Base-by-base conservation (phyloP, 2,797 vertebrate species). In the Zalophus californianus region DNA sequence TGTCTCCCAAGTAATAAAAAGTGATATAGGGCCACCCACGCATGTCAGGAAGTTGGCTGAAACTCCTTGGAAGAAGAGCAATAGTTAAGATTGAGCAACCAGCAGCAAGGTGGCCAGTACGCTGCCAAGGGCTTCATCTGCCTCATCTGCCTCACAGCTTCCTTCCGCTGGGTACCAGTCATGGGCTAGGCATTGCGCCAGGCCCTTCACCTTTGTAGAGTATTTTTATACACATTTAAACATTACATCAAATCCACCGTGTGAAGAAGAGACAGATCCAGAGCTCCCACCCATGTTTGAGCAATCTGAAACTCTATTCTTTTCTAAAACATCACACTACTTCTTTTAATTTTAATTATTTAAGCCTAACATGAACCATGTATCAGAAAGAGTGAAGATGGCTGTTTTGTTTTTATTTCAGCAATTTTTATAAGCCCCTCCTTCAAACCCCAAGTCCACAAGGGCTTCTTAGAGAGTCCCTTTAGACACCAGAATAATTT, bases 1-100 rank as follows among this genome's bases (percentile, higher is more conserved):
- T 68, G 9, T 27, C 23, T 25, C 32, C 38, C 66, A 78, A 66
- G 70, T 85, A 80, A 91, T 82, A 48, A n/a, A 88, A 75, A 88
- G 38, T 68, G 15, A 56, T 38, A 70, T 7, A 82, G 11, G 20
- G 16, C 15, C 16, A 3, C 29, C 35, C 13, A 25, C 2, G 2
- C 16, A 18, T 7, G 11, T 29, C 44, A 78, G 20, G n/a, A 50
- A 27, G 27, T 68, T 35, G 75, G 73, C 4, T 12, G 50, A n/a
- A 58, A 66, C 1, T 41, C 48, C 12, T 32, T 66, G n/a, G 12
- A 21, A 29, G 29, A 73, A 90, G 16, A 62, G 23, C 23, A 50
- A 6, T 3, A 62, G 41, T 56, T 48, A 68, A 41, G 41, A 29
- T 1, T 9, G 68, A 50, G 16, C 9, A 5, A 23, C 29, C 6